Conservation (phyloP, 2,797 vertebrate genomes). For the Acipenser oxyrinchus region DNA sequence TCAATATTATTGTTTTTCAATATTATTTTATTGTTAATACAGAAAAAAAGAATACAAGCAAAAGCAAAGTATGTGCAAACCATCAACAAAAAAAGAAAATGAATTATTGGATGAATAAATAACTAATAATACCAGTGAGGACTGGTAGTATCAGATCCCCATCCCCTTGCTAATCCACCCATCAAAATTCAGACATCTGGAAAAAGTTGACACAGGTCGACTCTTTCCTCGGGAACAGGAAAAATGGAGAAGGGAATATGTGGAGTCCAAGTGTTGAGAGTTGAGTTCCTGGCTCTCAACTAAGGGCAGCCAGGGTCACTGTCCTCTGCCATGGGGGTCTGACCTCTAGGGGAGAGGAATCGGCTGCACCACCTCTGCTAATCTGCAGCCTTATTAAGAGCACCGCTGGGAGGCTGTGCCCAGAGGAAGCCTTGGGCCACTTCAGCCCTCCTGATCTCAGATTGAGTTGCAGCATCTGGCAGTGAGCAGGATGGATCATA, state of each 20-base stretch:
- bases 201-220: constrained; percentile 14
- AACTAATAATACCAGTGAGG: too few relatives aligned
- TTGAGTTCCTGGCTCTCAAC: constrained; percentile 25
- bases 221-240: constrained; percentile 28
- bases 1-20: too few relatives aligned
- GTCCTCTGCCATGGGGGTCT: constrained; percentile 23
- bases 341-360: constrained; percentile 17
- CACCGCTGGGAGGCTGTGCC: constrained; percentile 13
- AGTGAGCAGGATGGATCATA: constrained; percentile 2
- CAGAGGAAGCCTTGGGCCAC: constrained; percentile 24
- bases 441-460: constrained; percentile 16
- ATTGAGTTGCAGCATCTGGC: constrained; percentile 25
- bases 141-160: too few relatives aligned
- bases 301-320: constrained; percentile 23
- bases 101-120: too few relatives aligned
- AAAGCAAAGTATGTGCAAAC: too few relatives aligned
- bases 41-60: too few relatives aligned
- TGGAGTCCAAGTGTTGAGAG: constrained; percentile 16
- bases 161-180: constrained; percentile 21
- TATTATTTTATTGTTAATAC: too few relatives aligned
- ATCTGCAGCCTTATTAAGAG: constrained; percentile 16
- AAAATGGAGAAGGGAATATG: constrained; percentile 25
- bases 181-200: constrained; percentile 30
- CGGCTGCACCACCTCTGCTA: constrained; percentile 15
- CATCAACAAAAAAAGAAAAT: too few relatives aligned